These are phyloP conservation scores for Emydocephalus ijimae DNA, from an alignment of 2,113 vertebrate genomes.

Conservation along the genomic window DNA sequence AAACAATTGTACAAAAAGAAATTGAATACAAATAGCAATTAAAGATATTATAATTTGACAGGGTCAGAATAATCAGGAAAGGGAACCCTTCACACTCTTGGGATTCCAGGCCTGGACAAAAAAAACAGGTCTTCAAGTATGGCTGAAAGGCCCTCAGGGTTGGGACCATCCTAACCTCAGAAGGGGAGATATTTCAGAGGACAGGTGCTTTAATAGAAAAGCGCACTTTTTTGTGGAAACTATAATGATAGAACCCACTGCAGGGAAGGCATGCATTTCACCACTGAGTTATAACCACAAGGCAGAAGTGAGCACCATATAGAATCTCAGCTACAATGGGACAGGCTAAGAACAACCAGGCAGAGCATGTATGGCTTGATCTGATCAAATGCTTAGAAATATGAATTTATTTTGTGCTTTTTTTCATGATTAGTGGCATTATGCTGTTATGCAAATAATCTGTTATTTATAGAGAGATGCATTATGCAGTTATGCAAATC, in stretches of 20 bases:
- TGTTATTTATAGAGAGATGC: slow-evolving; percentile 38
- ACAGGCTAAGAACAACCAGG: not conserved
- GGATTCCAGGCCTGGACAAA: not conserved
- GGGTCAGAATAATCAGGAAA: not conserved
- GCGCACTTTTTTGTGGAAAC: not conserved
- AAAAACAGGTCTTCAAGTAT: not conserved
- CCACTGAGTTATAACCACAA: not conserved
- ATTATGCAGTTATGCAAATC: slow-evolving; percentile 38
- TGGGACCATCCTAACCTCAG: not conserved
- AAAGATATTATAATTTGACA: not conserved
- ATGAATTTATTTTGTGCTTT: slow-evolving; percentile 30
- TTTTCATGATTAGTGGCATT: slow-evolving; percentile 32
- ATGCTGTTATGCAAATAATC: slow-evolving; percentile 38
- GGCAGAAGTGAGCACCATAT: not conserved
- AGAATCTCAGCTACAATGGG: not conserved
- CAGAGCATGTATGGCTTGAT: not conserved
- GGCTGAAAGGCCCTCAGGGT: not conserved
- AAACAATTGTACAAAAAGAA: not conserved
- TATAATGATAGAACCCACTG: not conserved
- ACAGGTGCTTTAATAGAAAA: not conserved
- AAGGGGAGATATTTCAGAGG: not conserved
- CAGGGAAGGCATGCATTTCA: not conserved
- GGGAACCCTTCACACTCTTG: not conserved
- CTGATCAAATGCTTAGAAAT: slow-evolving; percentile 25
- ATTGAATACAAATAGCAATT: not conserved